A percentile compares a stretch with the other conserved stretches of the same genome.
phyloP scores from a whole-genome alignment of 2,113 vertebrate genomes.

The Sprattus sprattus region DNA sequence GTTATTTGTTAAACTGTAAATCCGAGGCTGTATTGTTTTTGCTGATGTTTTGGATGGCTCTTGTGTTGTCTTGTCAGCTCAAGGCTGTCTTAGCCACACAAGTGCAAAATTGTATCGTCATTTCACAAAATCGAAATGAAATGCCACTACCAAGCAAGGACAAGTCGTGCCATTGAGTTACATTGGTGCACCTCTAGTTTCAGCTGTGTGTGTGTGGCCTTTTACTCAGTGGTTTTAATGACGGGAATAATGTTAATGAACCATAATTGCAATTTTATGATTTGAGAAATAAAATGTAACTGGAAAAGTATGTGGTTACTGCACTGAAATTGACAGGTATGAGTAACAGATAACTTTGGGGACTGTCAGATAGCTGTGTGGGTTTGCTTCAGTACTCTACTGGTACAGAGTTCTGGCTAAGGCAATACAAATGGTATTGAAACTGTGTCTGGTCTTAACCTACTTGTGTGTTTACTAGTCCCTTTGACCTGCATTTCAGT shows the following conservation, averaged over 20 bases:
- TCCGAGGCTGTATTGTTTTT: neutral
- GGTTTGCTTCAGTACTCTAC: neutral
- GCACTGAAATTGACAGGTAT: neutral
- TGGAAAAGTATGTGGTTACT: neutral
- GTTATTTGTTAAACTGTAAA: no score
- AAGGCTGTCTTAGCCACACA: neutral
- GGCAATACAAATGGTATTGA: no score
- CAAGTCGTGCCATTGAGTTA: no score
- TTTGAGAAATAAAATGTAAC: neutral
- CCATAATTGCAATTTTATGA: slow-evolving; percentile 2
- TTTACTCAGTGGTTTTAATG: neutral
- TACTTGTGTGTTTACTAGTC: no score
- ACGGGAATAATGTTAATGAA: neutral
- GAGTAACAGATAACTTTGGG: neutral
- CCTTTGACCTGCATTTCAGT: no score
- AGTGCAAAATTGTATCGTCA: neutral
- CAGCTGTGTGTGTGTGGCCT: neutral
- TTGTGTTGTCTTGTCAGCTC: neutral
- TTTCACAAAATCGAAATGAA: neutral
- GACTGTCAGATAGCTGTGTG: neutral
- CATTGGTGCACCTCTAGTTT: neutral
- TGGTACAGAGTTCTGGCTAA: neutral
- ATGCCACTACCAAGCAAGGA: neutral
- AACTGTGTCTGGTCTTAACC: no score
- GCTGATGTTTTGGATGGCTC: neutral